Percentiles rank a stretch among this genome's conserved stretches.
These are phyloP conservation scores for Chydorus sphaericus DNA, from an alignment of 2,888 invertebrate genomes.

Conservation along the genomic window DNA sequence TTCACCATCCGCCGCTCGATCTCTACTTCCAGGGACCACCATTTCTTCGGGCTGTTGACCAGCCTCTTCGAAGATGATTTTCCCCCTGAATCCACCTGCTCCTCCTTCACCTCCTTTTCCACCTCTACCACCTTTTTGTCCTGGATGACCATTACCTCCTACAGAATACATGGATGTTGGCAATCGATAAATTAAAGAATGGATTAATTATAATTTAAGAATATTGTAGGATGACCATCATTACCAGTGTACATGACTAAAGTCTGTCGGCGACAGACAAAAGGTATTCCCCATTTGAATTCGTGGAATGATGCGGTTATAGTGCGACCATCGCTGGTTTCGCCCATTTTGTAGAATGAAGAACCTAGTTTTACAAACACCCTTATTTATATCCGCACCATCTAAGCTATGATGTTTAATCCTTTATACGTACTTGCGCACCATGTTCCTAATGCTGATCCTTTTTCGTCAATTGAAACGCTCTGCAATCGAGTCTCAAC, in stretches of 20 bases:
- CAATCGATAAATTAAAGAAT: not conserved
- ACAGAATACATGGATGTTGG: not conserved
- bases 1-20: not conserved
- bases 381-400: not conserved
- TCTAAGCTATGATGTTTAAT: not conserved
- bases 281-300: not conserved
- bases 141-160: not conserved
- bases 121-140: not conserved
- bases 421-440: not conserved
- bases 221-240: too few species aligned
- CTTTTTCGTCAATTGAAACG: not conserved
- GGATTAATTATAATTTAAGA: not conserved
- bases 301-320: not conserved
- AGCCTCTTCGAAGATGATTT: not conserved
- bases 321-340: not conserved
- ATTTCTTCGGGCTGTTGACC: not conserved
- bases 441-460: too few species aligned
- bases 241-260: not conserved
- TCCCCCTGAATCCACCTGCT: not conserved
- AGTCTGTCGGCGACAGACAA: not conserved
- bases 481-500: not conserved
- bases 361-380: not conserved
- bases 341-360: not conserved
- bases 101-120: not conserved
- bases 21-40: too few species aligned